These are phyloP conservation scores for Diarsia brunnea DNA, from an alignment of 2,888 invertebrate genomes.

Conservation along the genomic window DNA sequence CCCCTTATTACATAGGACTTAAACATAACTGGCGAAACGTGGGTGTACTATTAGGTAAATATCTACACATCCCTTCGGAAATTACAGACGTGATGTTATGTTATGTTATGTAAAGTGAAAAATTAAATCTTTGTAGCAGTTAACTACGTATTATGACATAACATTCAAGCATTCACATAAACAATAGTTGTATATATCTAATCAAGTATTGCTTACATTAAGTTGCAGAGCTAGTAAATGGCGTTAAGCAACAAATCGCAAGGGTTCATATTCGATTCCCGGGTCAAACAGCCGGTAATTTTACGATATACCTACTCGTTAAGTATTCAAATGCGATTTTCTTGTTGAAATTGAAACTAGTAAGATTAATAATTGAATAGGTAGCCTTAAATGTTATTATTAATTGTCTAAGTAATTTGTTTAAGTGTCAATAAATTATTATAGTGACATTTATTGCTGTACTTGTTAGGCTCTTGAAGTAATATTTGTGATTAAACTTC, in stretches of 20 bases:
- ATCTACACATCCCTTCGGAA: too few species aligned
- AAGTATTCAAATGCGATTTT: slow-evolving; percentile 43
- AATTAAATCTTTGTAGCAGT: too few species aligned
- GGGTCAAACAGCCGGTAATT: slow-evolving; percentile 55
- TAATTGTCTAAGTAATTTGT: slow-evolving; percentile 37
- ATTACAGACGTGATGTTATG: too few species aligned
- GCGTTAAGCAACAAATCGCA: slow-evolving; percentile 65
- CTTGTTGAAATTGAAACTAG: slow-evolving; percentile 34
- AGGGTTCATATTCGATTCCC: slow-evolving; percentile 70
- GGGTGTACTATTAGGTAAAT: too few species aligned
- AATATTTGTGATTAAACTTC: background rate
- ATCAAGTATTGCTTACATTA: slow-evolving; percentile 50
- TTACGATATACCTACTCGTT: slow-evolving; percentile 49
- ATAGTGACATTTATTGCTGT: background rate
- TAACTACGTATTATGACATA: background rate
- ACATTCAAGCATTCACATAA: slow-evolving; percentile 7
- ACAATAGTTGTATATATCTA: slow-evolving; percentile 39
- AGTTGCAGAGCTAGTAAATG: slow-evolving; percentile 57
- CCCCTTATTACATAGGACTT: too few species aligned
- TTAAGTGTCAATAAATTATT: slow-evolving; percentile 5
- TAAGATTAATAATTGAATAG: slow-evolving; percentile 23
- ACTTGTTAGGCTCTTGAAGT: background rate
- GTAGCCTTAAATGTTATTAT: slow-evolving; percentile 18
- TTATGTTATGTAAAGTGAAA: too few species aligned
- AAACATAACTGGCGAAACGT: too few species aligned